phyloP scores from a whole-genome alignment of 2,888 invertebrate species.

The Zootermopsis nevadensis region DNA sequence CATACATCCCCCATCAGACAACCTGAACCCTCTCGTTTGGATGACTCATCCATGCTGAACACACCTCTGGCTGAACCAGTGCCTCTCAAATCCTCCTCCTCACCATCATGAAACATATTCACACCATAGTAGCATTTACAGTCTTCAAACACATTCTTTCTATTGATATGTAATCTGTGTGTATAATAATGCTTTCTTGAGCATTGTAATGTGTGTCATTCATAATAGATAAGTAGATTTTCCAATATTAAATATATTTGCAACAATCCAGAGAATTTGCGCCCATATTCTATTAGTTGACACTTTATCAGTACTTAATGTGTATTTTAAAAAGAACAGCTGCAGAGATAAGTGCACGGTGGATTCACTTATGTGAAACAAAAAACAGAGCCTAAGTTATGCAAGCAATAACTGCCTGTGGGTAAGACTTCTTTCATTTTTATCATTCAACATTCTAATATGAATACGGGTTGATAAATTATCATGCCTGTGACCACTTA shows the following conservation, averaged over 20 bases:
- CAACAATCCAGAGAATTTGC: background rate
- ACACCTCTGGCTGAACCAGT: constrained; percentile 39
- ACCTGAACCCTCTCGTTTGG: constrained; percentile 22
- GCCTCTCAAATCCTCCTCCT: constrained; percentile 31
- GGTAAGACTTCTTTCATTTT: background rate
- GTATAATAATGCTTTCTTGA: constrained; percentile 21
- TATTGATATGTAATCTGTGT: constrained; percentile 28
- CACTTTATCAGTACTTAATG: background rate
- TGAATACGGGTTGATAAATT: background rate
- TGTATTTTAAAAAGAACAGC: background rate
- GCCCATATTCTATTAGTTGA: background rate
- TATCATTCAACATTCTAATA: constrained; percentile 1
- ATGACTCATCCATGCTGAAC: constrained; percentile 41
- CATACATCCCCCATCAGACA: constrained; percentile 23
- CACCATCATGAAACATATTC: constrained; percentile 32
- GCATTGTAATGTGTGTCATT: constrained; percentile 29
- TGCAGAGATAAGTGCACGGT: background rate
- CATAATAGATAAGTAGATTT: constrained; percentile 34
- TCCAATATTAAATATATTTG: constrained; percentile 16
- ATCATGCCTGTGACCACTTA: background rate
- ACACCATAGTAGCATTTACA: background rate
- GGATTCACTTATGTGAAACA: background rate
- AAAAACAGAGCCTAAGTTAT: background rate
- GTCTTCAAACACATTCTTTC: constrained; percentile 5
- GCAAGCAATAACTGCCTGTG: constrained; percentile 6